Percentiles rank a stretch among this genome's conserved stretches.
Evolutionary conservation across 2,888 invertebrate species (phyloP).

Genomic region (Tolmerus cingulatus): DNA sequence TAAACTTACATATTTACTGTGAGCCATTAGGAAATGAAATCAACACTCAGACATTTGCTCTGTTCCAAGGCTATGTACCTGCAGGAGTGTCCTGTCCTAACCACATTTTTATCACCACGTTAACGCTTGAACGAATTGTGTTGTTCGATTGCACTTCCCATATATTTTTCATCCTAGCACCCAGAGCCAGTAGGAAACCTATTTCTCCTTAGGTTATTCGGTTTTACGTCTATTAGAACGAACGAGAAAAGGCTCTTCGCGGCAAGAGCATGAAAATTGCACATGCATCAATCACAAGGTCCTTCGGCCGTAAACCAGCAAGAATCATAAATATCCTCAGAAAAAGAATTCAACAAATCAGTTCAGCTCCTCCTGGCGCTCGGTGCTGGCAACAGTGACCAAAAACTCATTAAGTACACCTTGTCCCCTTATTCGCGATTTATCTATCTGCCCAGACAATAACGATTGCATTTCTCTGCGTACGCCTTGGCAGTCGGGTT

Average conservation of each 20-base stretch:
- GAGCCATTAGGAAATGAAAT: slow-evolving; percentile 3
- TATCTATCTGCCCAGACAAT: slow-evolving; percentile 28
- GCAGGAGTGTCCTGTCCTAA: neutral
- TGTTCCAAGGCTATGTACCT: neutral
- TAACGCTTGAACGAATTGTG: slow-evolving; percentile 26
- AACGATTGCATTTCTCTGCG: neutral
- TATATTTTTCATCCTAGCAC: neutral
- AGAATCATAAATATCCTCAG: slow-evolving; percentile 26
- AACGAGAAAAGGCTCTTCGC: neutral
- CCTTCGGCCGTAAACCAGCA: slow-evolving; percentile 1
- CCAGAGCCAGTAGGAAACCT: neutral
- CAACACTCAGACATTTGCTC: neutral
- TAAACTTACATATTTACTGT: slow-evolving; percentile 30
- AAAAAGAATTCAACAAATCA: slow-evolving; percentile 31
- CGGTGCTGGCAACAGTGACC: slow-evolving; percentile 19
- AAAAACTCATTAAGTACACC: slow-evolving; percentile 36
- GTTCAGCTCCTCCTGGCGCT: neutral
- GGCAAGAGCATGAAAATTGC: slow-evolving; percentile 16
- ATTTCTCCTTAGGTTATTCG: neutral
- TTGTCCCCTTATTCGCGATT: slow-evolving; percentile 33
- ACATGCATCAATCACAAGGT: slow-evolving; percentile 33
- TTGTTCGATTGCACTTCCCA: slow-evolving; percentile 19
- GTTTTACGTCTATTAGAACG: neutral
- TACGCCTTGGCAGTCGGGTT: neutral
- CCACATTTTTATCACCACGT: slow-evolving; percentile 31